phyloP scores from a whole-genome alignment of 2,888 invertebrate genomes.

The Tipula vernalis region DNA sequence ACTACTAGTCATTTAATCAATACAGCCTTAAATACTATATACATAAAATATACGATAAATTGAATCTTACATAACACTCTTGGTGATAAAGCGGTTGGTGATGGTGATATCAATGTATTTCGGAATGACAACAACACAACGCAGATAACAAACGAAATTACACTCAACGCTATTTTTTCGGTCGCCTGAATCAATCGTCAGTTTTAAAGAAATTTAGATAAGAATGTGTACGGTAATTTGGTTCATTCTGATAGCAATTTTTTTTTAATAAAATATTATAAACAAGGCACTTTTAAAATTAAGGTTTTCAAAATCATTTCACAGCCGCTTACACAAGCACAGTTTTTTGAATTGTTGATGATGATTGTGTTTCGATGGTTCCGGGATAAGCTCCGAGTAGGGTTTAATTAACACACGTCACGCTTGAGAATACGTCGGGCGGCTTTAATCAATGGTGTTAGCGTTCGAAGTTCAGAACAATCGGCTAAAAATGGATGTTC shows the following conservation, averaged over 20 bases:
- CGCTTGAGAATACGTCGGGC: slow-evolving; percentile 69
- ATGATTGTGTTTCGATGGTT: not conserved
- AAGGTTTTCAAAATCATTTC: not conserved
- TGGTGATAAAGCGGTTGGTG: not conserved
- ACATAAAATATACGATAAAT: not conserved
- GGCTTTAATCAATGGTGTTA: slow-evolving; percentile 82
- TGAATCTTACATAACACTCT: not conserved
- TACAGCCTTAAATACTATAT: not conserved
- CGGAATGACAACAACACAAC: not conserved
- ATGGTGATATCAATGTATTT: not conserved
- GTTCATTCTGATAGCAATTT: not conserved
- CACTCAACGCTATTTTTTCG: not conserved
- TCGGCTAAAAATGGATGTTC: slow-evolving; percentile 83
- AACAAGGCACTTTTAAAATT: not conserved
- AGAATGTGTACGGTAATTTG: not conserved
- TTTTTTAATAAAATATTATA: not conserved
- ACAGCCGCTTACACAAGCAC: not conserved
- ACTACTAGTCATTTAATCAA: not conserved
- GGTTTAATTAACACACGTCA: slow-evolving; percentile 13
- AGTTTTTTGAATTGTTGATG: not conserved
- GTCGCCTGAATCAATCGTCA: not conserved
- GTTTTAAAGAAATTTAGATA: not conserved
- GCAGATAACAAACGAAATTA: not conserved
- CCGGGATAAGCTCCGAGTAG: not conserved
- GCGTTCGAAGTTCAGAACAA: slow-evolving; percentile 64